Evolutionary conservation across 2,113 vertebrate species (phyloP).

Genomic region (western clawed frog (Xenopus tropicalis)): DNA sequence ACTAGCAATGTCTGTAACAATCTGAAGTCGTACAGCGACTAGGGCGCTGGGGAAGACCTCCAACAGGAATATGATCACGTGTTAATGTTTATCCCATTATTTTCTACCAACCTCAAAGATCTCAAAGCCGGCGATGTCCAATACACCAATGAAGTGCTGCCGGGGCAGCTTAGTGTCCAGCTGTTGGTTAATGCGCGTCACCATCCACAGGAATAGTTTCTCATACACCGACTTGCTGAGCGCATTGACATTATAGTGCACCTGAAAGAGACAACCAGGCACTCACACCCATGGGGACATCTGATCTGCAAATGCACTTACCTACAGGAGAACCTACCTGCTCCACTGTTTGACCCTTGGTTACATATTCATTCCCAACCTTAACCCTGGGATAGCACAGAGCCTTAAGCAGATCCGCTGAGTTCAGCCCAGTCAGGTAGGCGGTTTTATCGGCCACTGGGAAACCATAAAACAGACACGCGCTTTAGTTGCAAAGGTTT

Average conservation of each 20-base stretch:
- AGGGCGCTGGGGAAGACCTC: too few species aligned
- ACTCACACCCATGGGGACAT: not conserved
- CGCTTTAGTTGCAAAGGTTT: too few species aligned
- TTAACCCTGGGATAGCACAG: conserved; percentile 69
- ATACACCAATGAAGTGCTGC: conserved; percentile 69
- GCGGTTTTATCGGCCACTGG: conserved; percentile 70
- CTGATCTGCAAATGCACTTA: not conserved
- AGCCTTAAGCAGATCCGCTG: conserved; percentile 67
- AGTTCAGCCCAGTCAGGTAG: conserved; percentile 72
- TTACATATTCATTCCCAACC: conserved; percentile 69
- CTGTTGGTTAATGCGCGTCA: conserved; percentile 65
- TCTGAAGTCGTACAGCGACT: too few species aligned
- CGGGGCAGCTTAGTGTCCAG: conserved; percentile 66
- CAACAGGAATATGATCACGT: too few species aligned
- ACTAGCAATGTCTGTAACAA: too few species aligned
- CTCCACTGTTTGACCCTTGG: conserved; percentile 70
- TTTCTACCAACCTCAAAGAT: conserved; percentile 66
- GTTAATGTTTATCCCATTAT: too few species aligned
- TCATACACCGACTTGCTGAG: conserved; percentile 70
- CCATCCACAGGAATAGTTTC: conserved; percentile 73
- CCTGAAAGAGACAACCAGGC: conserved; percentile 45
- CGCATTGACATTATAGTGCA: conserved; percentile 67
- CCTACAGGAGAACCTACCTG: conserved; percentile 55
- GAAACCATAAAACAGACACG: not conserved
- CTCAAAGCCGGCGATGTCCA: conserved; percentile 74